Conservation (phyloP, 2,113 vertebrate genomes). For the Pollimyrus isidori region DNA sequence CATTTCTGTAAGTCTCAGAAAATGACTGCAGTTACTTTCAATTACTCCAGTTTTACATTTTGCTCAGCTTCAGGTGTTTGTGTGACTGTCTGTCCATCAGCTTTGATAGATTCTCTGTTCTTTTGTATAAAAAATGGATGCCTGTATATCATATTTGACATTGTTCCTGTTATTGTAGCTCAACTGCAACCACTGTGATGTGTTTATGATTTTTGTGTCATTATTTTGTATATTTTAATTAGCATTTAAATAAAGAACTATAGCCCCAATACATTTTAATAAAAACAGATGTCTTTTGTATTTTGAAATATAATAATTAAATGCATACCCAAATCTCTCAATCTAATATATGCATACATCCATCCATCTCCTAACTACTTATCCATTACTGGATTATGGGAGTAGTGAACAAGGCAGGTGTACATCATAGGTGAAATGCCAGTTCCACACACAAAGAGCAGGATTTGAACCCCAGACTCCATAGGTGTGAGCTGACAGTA, state of each 20-base stretch:
- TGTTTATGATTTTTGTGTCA: neutral
- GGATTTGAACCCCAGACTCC: neutral
- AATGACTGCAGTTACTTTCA: conserved; percentile 1
- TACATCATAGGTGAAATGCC: neutral
- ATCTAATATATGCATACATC: neutral
- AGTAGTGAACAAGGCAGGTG: neutral
- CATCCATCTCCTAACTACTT: neutral
- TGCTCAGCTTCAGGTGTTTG: neutral
- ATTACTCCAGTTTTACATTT: neutral
- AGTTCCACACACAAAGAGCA: neutral
- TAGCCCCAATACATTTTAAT: neutral
- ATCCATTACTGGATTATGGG: neutral
- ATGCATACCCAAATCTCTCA: neutral
- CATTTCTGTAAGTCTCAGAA: neutral
- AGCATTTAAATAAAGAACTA: neutral
- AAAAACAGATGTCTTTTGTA: neutral
- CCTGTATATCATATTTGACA: neutral
- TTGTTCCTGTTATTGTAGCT: neutral
- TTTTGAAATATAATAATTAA: neutral
- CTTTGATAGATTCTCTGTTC: neutral
- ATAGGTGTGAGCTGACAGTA: neutral
- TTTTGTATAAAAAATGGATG: neutral
- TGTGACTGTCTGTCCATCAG: neutral
- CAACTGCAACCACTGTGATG: neutral
- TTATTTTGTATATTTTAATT: neutral